Percentiles rank a stretch among this genome's conserved stretches.
These are phyloP conservation scores for Acrobasis repandana DNA, from an alignment of 2,888 invertebrate genomes.

Conservation along the genomic window DNA sequence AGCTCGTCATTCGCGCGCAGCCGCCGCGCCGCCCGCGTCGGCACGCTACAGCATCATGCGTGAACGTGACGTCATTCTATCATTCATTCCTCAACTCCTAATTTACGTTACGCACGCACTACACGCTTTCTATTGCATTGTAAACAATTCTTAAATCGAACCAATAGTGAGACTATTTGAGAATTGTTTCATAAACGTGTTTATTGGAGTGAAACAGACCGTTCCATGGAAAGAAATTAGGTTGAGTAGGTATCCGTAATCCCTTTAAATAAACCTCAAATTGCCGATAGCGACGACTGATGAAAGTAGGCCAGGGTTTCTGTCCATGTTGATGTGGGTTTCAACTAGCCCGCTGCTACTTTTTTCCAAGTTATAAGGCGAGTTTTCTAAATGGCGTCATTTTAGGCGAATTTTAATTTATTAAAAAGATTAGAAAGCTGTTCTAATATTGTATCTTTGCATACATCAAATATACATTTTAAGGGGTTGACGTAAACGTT, in stretches of 20 bases:
- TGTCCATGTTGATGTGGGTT: constrained; percentile 33
- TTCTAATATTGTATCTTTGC: neutral
- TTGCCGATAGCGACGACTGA: constrained; percentile 39
- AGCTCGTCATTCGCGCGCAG: constrained; percentile 34
- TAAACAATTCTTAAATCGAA: constrained; percentile 15
- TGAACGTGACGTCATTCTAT: constrained; percentile 44
- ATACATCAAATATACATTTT: too few relatives aligned
- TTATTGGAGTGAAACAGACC: constrained; percentile 38
- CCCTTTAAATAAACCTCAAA: constrained; percentile 40
- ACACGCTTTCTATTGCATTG: constrained; percentile 21
- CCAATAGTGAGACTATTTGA: constrained; percentile 6
- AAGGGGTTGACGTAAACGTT: neutral
- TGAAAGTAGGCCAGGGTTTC: constrained; percentile 49
- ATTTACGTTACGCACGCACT: constrained; percentile 20
- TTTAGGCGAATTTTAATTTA: neutral
- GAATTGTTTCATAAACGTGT: constrained; percentile 27
- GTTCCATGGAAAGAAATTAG: constrained; percentile 36
- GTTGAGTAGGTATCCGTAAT: constrained; percentile 30
- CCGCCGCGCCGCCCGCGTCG: constrained; percentile 34
- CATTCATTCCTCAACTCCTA: constrained; percentile 31
- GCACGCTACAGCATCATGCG: constrained; percentile 28
- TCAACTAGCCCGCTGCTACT: neutral
- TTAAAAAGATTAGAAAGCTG: neutral
- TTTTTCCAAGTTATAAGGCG: neutral
- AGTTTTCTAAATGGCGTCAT: neutral